A percentile compares a stretch with the other conserved stretches of the same genome.
These are phyloP conservation scores for Solea solea DNA, from an alignment of 2,113 vertebrate genomes.

Conservation along the genomic window DNA sequence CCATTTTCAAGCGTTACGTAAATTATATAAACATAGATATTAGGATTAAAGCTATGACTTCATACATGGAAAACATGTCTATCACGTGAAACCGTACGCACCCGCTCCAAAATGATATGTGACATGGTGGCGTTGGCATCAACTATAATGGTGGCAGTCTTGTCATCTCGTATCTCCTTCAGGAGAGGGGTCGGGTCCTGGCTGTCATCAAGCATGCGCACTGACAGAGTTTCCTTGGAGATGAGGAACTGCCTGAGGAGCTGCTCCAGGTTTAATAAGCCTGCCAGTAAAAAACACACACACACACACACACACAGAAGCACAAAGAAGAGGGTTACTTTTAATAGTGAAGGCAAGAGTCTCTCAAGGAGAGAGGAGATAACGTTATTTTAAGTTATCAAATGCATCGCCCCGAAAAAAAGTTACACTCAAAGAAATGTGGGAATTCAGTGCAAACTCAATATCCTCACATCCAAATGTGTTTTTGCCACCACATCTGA, in stretches of 20 bases:
- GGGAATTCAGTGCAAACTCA: not conserved
- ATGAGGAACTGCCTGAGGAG: constrained; percentile 97
- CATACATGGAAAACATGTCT: not conserved
- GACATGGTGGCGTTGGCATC: constrained; percentile 98
- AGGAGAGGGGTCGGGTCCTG: constrained; percentile 94
- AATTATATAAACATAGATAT: constrained; percentile 20
- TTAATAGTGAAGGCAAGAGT: constrained; percentile 23
- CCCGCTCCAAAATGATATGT: constrained; percentile 93
- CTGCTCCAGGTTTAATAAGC: constrained; percentile 98
- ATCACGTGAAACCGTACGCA: constrained; percentile 67
- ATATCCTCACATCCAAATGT: not conserved
- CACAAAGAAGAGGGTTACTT: constrained; percentile 17
- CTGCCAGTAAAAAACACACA: constrained; percentile 72
- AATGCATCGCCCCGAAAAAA: too few species aligned
- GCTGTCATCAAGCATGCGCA: constrained; percentile 97
- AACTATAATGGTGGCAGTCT: constrained; percentile 96
- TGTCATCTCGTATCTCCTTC: constrained; percentile 97
- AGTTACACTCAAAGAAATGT: too few species aligned
- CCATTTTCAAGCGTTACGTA: constrained; percentile 1
- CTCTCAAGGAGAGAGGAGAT: not conserved
- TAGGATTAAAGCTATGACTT: not conserved
- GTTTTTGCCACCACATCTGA: constrained; percentile 5
- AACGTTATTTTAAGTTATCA: too few species aligned
- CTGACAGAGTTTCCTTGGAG: constrained; percentile 96
- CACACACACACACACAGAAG: constrained; percentile 16